Conservation (phyloP, 2,113 vertebrate genomes). For the Leptodactylus fuscus region DNA sequence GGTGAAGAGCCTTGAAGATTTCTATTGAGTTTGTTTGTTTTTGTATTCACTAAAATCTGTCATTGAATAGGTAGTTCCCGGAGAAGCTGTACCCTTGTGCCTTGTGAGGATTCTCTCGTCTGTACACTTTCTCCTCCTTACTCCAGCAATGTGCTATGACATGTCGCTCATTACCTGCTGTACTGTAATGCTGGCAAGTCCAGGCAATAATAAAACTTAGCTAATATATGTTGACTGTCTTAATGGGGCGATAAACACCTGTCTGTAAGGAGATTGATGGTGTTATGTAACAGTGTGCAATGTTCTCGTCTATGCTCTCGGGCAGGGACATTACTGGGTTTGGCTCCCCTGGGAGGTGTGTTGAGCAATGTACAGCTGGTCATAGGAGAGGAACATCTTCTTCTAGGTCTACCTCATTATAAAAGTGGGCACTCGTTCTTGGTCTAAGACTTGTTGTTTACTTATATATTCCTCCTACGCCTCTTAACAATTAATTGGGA, state of each 20-base stretch:
- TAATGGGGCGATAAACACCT: not conserved
- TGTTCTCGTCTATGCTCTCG: slow-evolving; percentile 1
- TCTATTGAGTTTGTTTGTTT: slow-evolving; percentile 35
- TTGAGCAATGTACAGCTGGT: not conserved
- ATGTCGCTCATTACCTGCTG: not conserved
- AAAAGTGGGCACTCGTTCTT: not conserved
- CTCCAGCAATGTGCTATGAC: not conserved
- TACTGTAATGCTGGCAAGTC: not conserved
- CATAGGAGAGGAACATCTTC: not conserved
- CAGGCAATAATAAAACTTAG: slow-evolving; percentile 33
- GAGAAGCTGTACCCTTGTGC: not conserved
- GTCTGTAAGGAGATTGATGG: not conserved
- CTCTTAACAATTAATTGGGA: not conserved
- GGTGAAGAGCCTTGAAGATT: not conserved
- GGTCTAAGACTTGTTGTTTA: not conserved
- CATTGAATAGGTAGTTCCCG: too few species aligned
- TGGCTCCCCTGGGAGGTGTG: not conserved
- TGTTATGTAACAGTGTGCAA: slow-evolving; percentile 14
- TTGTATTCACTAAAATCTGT: slow-evolving; percentile 22
- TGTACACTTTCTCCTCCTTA: not conserved
- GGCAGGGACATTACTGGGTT: not conserved
- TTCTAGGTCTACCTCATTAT: not conserved
- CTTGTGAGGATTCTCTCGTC: not conserved
- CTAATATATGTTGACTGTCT: slow-evolving; percentile 5
- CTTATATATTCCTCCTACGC: not conserved